A percentile compares a stretch with the other conserved stretches of the same genome.
Conservation (phyloP, 35 echinoderm and acorn worm species). For the Nesometra sesokonis region DNA sequence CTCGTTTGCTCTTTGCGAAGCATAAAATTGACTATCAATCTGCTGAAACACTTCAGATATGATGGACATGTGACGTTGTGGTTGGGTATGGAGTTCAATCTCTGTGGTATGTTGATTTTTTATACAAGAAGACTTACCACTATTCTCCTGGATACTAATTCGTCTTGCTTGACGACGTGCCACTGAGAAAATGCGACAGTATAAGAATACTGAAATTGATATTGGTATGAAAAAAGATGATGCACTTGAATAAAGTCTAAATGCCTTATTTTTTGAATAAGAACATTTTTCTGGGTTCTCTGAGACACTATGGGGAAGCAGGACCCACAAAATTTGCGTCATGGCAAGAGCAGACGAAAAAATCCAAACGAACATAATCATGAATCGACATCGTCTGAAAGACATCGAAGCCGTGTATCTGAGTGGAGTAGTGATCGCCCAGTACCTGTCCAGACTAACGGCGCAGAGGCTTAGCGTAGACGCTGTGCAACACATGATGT, state of each 20-base stretch:
- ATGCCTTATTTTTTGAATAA: slow-evolving; percentile 9
- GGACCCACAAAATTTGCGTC: slow-evolving; percentile 13
- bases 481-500: slow-evolving; percentile 36
- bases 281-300: neutral
- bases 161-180: neutral
- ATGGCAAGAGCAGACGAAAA: slow-evolving; percentile 7
- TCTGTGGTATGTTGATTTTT: neutral
- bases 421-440: slow-evolving; percentile 45
- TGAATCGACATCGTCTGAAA: slow-evolving; percentile 16
- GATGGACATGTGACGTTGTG: neutral
- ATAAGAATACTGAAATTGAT: neutral
- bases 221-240: slow-evolving; percentile 34
- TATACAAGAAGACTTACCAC: neutral
- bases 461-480: slow-evolving; percentile 54
- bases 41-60: neutral
- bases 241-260: slow-evolving; percentile 23
- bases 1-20: neutral
- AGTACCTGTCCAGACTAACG: slow-evolving; percentile 58
- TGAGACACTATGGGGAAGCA: neutral
- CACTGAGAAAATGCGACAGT: neutral
- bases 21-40: neutral
- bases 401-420: slow-evolving; percentile 37
- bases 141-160: neutral
- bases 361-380: slow-evolving; percentile 18
- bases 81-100: slow-evolving; percentile 20